Percentiles rank a stretch among this genome's conserved stretches.
Conservation (phyloP, 2,113 vertebrate genomes). For the Columba livia region DNA sequence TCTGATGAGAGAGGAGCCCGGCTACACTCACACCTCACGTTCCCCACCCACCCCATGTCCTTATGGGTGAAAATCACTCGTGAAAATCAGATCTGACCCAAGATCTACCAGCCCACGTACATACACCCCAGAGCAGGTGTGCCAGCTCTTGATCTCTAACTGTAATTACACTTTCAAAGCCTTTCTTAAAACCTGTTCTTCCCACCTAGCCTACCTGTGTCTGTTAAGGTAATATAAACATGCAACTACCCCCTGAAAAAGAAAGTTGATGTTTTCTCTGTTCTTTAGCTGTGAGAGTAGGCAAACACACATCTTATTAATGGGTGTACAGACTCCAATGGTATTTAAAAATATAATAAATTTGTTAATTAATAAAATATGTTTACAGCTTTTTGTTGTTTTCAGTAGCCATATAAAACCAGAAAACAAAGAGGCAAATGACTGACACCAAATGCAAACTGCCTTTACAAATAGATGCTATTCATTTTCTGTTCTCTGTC, state of each 20-base stretch:
- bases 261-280: not conserved
- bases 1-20: not conserved
- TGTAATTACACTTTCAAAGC: not conserved
- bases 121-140: not conserved
- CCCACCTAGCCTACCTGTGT: not conserved
- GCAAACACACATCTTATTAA: not conserved
- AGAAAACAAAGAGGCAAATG: not conserved
- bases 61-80: not conserved
- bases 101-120: not conserved
- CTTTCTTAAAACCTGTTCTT: not conserved
- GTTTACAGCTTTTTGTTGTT: not conserved
- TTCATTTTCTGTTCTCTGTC: not conserved
- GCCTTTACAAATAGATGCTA: not conserved
- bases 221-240: not conserved
- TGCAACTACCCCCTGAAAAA: not conserved
- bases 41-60: not conserved
- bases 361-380: not conserved
- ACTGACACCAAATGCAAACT: not conserved
- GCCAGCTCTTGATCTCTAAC: not conserved
- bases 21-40: fast-evolving
- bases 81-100: not conserved
- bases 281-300: not conserved
- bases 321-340: not conserved
- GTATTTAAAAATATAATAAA: not conserved
- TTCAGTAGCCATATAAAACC: not conserved